Base-by-base conservation (phyloP, 2,797 vertebrate genomes). In the Brachyrhaphis roseni region DNA sequence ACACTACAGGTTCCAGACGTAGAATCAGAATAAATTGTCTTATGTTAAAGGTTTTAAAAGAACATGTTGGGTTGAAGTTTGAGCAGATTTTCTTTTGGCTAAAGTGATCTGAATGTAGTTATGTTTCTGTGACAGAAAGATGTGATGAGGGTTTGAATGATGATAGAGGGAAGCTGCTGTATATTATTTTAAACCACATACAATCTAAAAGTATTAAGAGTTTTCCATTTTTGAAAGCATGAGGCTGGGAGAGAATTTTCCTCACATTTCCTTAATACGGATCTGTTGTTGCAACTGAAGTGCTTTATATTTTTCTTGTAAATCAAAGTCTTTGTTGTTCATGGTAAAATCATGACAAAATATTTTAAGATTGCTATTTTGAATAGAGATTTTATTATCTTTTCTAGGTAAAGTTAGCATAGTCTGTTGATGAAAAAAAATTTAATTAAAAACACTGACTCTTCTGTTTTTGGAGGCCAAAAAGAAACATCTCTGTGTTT, bases 321-420 rank as follows among this genome's bases (percentile, higher is more conserved):
- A 86, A 87, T 80, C 68, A 57, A 89, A 88, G 43, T 84, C 41
- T 88, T 84, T 79, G 77, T 86, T 70, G 84, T 80, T 89, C 82
- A 76, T 78, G 83, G 87, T 88, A 83, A 53, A 87, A 91, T 92
- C 88, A 84, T 79, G 87, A 91, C 85, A 87, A 84, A 84, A 81
- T 93, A 94, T 94, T 93, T 93, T 92, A 92, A 93, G 90, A 94
- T 79, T 82, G 92, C 90, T 94, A 94, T 94, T 95, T 93, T 93
- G 86, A 93, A 94, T 91, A 94, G 88, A 91, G 79, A 94, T 85
- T 88, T 91, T 91, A 91, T 91, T 94, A 92, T 92, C 76, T 78
- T 91, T 90, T 86, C 66, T 80, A 90, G 79, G 68, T 87, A 26
- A 82, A 90, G 79, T 88, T 83, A 78, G 74, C 77, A 70, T 78